Base-by-base conservation (phyloP, 2,113 vertebrate genomes). In the Chinchilla lanigera region DNA sequence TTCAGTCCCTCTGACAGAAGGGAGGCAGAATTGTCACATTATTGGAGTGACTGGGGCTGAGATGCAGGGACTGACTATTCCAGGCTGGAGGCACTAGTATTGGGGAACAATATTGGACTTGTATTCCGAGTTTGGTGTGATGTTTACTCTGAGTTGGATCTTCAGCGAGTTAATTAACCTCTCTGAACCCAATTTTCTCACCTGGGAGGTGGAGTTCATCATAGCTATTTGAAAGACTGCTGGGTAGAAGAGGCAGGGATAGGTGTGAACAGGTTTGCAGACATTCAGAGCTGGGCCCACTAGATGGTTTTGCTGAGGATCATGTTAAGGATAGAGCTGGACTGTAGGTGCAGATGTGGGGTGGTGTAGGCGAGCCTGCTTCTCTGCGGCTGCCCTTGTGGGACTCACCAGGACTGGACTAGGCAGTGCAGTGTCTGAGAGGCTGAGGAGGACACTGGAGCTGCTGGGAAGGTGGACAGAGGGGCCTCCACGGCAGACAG, bases 131-230 rank as follows among this genome's bases (percentile, higher is more conserved):
- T 60, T 86, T 38, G 44, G 50, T 30, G 35, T 50, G 30, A 38
- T 52, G 24, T 67, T 54, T 87, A 61, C 73, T 92, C 84, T 63
- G 67, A 73, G 84, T 26, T 81, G 90, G 67, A 86, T 90, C 63
- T 78, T 71, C 50, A 80, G 77, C 44, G 65, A 92, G 75, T 81
- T 87, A 94, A 91, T 98, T 89, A 89, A 89, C 94, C 95, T 96
- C 71, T 82, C 90, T 95, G 95, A 93, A 97, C 83, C 69, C 83
- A 69, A 50, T 94, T 91, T 96, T 73, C 84, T 95, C 10, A 1
- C 65, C 61, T 58, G 50, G n/a, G 69, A 92, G 67, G 83, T 26
- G 41, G 54, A 63, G 75, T 77, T 63, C n/a, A 22, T 44, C 7
- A 13, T 3, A 28, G 47, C 58, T 26, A 11, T 61, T 35, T n/a